These are phyloP conservation scores for Eupeodes luniger DNA, from an alignment of 2,888 invertebrate species.

Conservation along the genomic window DNA sequence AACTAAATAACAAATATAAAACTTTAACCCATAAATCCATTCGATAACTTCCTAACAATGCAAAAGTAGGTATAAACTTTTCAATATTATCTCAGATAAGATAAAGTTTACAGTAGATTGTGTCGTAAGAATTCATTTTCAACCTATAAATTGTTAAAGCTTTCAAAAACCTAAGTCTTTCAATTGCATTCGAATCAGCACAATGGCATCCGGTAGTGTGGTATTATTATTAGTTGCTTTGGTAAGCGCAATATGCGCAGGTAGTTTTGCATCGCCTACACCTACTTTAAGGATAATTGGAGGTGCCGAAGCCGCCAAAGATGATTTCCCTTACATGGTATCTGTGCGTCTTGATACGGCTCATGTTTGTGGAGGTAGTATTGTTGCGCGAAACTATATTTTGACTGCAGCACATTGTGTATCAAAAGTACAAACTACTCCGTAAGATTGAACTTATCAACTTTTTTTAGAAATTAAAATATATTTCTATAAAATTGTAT, in stretches of 20 bases:
- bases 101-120: conserved; percentile 6
- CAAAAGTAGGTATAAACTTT: conserved; percentile 10
- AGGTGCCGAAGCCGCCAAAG: conserved; percentile 80
- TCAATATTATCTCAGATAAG: conserved; percentile 24
- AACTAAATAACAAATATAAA: neutral
- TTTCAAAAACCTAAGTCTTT: conserved; percentile 61
- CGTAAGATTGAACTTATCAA: conserved; percentile 77
- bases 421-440: conserved; percentile 40
- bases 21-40: neutral
- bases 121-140: neutral
- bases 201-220: conserved; percentile 44
- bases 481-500: neutral
- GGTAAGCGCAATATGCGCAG: conserved; percentile 24
- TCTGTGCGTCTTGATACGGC: conserved; percentile 81
- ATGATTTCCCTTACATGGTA: conserved; percentile 81
- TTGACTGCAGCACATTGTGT: conserved; percentile 83
- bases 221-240: conserved; percentile 47
- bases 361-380: conserved; percentile 81
- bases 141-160: conserved; percentile 66
- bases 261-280: conserved; percentile 51
- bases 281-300: conserved; percentile 79
- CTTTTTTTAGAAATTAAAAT: conserved; percentile 49
- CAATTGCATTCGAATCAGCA: conserved; percentile 47
- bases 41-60: neutral
- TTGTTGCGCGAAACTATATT: conserved; percentile 77